Conservation (phyloP, 2,113 vertebrate species). For the Xiphophorus couchianus region DNA sequence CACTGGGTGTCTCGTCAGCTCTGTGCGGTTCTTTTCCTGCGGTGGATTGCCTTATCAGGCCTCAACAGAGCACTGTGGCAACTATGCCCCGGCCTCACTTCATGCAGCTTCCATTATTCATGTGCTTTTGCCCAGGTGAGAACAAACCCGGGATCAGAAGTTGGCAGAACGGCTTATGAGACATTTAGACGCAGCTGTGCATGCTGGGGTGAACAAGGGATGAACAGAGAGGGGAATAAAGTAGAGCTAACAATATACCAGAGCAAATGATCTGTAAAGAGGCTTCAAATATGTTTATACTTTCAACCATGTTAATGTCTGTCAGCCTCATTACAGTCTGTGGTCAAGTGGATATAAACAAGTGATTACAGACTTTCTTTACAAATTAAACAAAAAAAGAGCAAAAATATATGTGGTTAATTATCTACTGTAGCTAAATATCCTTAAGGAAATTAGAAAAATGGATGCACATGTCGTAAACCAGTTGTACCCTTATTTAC, state of each 20-base stretch:
- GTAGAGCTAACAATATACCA: constrained; percentile 20
- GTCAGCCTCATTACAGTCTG: background rate
- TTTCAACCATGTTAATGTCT: constrained; percentile 17
- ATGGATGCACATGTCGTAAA: background rate
- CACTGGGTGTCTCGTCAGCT: constrained; percentile 69
- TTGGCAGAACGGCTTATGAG: constrained; percentile 62
- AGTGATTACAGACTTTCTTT: background rate
- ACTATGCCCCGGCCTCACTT: constrained; percentile 47
- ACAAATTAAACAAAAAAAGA: background rate
- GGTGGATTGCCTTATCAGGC: constrained; percentile 66
- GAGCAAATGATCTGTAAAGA: constrained; percentile 18
- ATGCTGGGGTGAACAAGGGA: constrained; percentile 24
- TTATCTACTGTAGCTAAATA: background rate
- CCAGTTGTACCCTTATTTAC: too few relatives aligned
- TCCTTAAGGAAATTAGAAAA: background rate
- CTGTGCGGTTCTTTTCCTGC: constrained; percentile 64
- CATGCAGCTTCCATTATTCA: constrained; percentile 70
- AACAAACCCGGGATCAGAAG: constrained; percentile 63
- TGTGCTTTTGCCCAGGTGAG: constrained; percentile 75
- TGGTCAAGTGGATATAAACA: background rate
- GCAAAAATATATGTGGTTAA: background rate
- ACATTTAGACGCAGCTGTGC: constrained; percentile 55
- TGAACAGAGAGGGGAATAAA: too few relatives aligned
- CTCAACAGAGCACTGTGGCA: constrained; percentile 59
- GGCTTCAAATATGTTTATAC: constrained; percentile 8